Conservation (phyloP, 1,140 invertebrate genomes). For the Sarcophaga peregrina region DNA sequence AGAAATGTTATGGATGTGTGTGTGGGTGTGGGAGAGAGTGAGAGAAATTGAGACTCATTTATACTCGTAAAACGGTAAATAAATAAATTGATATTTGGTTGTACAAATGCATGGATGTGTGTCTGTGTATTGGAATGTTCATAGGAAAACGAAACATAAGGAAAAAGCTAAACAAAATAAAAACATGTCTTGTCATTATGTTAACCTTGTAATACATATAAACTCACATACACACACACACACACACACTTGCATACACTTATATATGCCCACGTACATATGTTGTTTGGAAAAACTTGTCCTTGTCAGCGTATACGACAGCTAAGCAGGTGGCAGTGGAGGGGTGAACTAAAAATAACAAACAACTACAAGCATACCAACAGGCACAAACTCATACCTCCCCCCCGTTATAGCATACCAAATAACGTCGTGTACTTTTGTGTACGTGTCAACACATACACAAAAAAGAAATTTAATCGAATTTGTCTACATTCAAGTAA, state of each 20-base stretch:
- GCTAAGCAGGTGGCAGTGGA: too few relatives aligned
- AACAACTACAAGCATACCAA: background rate
- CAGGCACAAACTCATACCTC: background rate
- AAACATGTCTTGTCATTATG: slow-evolving; percentile 5
- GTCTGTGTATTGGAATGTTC: background rate
- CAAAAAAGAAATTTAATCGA: background rate
- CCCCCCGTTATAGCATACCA: too few relatives aligned
- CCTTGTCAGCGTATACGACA: too few relatives aligned
- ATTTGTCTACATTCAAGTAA: background rate
- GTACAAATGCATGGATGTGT: background rate
- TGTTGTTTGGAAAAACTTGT: too few relatives aligned
- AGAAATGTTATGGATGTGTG: too few relatives aligned
- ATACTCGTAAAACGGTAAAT: too few relatives aligned
- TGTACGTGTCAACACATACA: slow-evolving; percentile 6
- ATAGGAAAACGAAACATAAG: background rate
- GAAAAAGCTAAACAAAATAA: background rate
- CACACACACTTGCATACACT: too few relatives aligned
- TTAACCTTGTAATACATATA: background rate
- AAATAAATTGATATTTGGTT: too few relatives aligned
- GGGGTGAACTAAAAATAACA: background rate
- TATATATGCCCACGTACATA: too few relatives aligned
- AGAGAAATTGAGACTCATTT: too few relatives aligned
- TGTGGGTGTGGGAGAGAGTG: too few relatives aligned
- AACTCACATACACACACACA: background rate
- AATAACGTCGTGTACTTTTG: background rate